Conservation (phyloP, 2,888 invertebrate species). For the Aspidiotus destructor region DNA sequence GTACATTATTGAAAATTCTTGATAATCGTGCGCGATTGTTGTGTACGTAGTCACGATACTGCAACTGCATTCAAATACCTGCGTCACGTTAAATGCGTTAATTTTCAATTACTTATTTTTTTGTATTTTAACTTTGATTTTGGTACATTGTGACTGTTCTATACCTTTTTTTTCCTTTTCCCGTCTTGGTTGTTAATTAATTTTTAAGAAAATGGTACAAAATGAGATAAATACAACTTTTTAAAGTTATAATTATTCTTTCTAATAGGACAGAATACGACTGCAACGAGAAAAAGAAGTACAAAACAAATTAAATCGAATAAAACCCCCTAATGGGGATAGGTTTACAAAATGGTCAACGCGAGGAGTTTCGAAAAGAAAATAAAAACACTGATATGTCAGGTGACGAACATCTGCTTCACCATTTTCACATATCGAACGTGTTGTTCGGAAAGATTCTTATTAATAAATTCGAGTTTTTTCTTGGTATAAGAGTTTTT, state of each 20-base stretch:
- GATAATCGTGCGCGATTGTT: no score
- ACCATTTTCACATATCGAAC: constrained; percentile 51
- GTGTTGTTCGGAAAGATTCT: constrained; percentile 53
- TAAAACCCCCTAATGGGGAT: no score
- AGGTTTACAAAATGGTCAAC: not conserved
- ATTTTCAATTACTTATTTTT: not conserved
- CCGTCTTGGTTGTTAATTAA: constrained; percentile 20
- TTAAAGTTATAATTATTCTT: not conserved
- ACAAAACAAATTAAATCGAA: not conserved
- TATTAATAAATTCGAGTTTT: constrained; percentile 50
- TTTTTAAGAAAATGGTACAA: constrained; percentile 26
- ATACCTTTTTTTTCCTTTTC: not conserved
- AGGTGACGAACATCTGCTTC: constrained; percentile 43
- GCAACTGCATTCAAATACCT: no score
- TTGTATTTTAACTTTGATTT: constrained; percentile 1
- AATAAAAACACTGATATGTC: not conserved
- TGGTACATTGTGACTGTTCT: constrained; percentile 25
- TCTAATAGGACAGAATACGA: not conserved
- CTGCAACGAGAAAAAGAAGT: not conserved
- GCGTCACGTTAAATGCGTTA: constrained; percentile 6
- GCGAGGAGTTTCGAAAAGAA: not conserved
- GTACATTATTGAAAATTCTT: no score
- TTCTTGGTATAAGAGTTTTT: constrained; percentile 54
- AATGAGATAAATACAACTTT: constrained; percentile 13
- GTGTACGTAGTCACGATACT: no score